Conservation (phyloP, 2,888 invertebrate species). For the Chydorus sphaericus region DNA sequence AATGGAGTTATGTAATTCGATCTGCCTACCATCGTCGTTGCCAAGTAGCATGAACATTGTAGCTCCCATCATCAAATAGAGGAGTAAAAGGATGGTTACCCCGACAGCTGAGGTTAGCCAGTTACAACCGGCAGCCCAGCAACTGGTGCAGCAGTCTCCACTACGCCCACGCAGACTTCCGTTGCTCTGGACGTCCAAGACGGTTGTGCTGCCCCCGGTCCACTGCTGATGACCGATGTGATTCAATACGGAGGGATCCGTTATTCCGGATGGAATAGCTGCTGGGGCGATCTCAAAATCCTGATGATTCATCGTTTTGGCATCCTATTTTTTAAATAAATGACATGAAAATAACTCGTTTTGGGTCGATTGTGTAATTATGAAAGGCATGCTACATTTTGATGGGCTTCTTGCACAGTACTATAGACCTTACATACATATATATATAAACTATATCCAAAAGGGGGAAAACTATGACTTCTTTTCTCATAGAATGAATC, state of each 20-base stretch:
- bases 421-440: too few species aligned
- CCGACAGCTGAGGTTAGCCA: constrained; percentile 9
- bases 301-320: too few species aligned
- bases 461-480: too few species aligned
- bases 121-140: neutral
- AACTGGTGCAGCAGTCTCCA: constrained; percentile 1
- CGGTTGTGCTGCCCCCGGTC: neutral
- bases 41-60: constrained; percentile 11
- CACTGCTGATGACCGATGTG: neutral
- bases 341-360: too few species aligned
- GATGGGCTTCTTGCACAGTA: too few species aligned
- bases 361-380: too few species aligned
- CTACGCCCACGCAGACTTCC: too few species aligned
- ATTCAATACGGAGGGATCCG: neutral
- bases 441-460: too few species aligned
- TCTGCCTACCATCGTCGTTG: neutral
- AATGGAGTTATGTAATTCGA: too few species aligned
- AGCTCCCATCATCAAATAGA: constrained; percentile 7
- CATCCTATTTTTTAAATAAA: too few species aligned
- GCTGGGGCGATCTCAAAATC: neutral
- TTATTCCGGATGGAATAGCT: neutral
- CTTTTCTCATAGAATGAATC: too few species aligned
- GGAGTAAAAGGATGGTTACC: neutral
- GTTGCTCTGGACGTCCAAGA: neutral
- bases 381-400: too few species aligned